phyloP scores from a whole-genome alignment of 2,113 vertebrate genomes.

The Pachycephala philippinensis region DNA sequence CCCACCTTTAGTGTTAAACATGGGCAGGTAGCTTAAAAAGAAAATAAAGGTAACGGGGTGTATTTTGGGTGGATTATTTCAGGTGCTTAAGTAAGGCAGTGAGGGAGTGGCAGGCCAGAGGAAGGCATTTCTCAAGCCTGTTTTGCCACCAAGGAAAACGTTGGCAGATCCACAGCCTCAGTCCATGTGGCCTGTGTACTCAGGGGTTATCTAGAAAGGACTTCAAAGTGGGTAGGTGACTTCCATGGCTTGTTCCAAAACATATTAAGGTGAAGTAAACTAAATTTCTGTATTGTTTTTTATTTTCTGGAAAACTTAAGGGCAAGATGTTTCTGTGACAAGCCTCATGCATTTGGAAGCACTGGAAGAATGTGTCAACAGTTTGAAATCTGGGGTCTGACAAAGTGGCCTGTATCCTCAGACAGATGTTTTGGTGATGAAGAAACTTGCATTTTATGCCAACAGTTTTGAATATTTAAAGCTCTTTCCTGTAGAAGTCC shows the following conservation, averaged over 20 bases:
- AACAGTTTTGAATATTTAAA: constrained; percentile 8
- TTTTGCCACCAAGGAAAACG: not conserved
- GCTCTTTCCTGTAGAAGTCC: not conserved
- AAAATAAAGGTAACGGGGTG: not conserved
- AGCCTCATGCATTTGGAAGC: not conserved
- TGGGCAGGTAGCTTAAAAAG: not conserved
- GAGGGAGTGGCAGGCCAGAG: not conserved
- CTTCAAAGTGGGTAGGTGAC: not conserved
- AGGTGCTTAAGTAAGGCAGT: not conserved
- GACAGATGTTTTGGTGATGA: not conserved
- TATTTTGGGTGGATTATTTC: not conserved
- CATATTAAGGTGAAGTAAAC: not conserved
- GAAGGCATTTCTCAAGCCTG: not conserved
- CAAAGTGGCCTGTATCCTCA: not conserved
- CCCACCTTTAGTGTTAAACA: not conserved
- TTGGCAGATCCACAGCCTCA: not conserved
- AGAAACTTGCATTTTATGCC: not conserved
- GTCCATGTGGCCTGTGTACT: not conserved
- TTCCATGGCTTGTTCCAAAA: not conserved
- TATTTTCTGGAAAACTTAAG: not conserved
- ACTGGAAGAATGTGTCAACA: not conserved
- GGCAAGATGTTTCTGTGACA: not conserved
- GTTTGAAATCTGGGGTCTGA: not conserved
- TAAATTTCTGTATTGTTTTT: not conserved
- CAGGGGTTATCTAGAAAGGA: not conserved